A percentile compares a stretch with the other conserved stretches of the same genome.
These are phyloP conservation scores for Orthonyx spaldingii DNA, from an alignment of 2,113 vertebrate genomes.

Conservation along the genomic window DNA sequence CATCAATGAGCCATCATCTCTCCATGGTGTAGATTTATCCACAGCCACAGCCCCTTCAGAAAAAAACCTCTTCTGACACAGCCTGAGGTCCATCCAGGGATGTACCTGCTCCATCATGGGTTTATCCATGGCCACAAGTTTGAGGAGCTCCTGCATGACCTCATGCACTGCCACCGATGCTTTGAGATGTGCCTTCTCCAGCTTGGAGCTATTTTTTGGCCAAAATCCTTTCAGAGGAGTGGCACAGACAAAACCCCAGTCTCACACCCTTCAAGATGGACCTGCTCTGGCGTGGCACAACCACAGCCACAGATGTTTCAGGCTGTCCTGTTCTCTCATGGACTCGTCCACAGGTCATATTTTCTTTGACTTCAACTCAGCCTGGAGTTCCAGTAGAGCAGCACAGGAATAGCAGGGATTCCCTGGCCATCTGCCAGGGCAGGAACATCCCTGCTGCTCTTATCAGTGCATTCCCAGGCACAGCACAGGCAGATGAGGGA, in stretches of 20 bases:
- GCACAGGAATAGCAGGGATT: neutral
- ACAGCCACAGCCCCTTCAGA: neutral
- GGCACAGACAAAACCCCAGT: neutral
- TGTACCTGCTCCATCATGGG: neutral
- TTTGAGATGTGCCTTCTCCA: neutral
- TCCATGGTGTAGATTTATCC: neutral
- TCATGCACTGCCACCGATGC: neutral
- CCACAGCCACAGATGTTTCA: neutral
- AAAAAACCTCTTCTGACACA: neutral
- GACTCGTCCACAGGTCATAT: fast-evolving
- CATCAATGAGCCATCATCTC: neutral
- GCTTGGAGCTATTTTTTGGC: neutral
- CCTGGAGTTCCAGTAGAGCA: neutral
- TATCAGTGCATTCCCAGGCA: neutral
- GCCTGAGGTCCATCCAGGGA: neutral
- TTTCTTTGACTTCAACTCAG: neutral
- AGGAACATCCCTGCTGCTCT: neutral
- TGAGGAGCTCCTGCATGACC: neutral
- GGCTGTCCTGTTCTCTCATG: neutral
- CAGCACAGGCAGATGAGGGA: neutral
- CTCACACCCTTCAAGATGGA: neutral
- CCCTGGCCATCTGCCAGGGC: neutral
- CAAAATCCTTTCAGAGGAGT: neutral
- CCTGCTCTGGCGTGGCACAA: neutral
- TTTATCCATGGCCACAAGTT: neutral